These are phyloP conservation scores for Drosophila kanekoi DNA, from an alignment of 2,888 invertebrate species.

Conservation along the genomic window DNA sequence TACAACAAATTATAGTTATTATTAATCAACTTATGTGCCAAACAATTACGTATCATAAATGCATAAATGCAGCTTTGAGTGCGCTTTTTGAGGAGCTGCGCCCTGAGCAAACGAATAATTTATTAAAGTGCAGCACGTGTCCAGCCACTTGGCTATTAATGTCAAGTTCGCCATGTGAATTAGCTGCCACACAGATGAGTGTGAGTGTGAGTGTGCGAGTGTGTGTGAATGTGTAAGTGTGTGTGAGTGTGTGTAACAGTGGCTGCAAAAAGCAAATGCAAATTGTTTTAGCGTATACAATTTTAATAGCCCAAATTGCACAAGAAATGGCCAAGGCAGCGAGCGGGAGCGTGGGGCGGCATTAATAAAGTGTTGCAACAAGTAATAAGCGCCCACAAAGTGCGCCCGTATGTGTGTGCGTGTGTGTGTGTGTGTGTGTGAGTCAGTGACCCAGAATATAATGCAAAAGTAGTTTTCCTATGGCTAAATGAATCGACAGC, in stretches of 20 bases:
- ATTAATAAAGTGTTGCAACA: conserved; percentile 47
- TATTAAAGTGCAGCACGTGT: conserved; percentile 66
- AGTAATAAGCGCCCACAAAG: conserved; percentile 37
- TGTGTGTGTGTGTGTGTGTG: conserved; percentile 38
- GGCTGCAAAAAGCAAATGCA: conserved; percentile 54
- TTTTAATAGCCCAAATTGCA: conserved; percentile 65
- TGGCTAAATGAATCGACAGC: conserved; percentile 31
- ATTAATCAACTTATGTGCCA: conserved; percentile 25
- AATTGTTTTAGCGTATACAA: conserved; percentile 63
- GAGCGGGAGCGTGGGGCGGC: conserved; percentile 7
- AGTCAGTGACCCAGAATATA: conserved; percentile 77
- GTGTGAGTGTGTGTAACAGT: conserved; percentile 3
- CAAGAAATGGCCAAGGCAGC: conserved; percentile 26
- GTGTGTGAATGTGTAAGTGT: neutral
- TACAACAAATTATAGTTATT: conserved; percentile 12
- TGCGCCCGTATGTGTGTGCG: conserved; percentile 6
- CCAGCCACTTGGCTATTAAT: conserved; percentile 65
- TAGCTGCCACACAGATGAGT: conserved; percentile 33
- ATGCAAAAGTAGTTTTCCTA: conserved; percentile 70
- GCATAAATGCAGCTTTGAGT: conserved; percentile 45
- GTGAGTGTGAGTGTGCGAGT: too few species aligned
- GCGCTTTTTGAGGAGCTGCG: conserved; percentile 25
- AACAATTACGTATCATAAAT: conserved; percentile 25
- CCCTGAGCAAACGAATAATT: conserved; percentile 18
- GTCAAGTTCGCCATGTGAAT: conserved; percentile 73